Conservation (phyloP, 2,797 vertebrate species). For the Liparis tanakae region DNA sequence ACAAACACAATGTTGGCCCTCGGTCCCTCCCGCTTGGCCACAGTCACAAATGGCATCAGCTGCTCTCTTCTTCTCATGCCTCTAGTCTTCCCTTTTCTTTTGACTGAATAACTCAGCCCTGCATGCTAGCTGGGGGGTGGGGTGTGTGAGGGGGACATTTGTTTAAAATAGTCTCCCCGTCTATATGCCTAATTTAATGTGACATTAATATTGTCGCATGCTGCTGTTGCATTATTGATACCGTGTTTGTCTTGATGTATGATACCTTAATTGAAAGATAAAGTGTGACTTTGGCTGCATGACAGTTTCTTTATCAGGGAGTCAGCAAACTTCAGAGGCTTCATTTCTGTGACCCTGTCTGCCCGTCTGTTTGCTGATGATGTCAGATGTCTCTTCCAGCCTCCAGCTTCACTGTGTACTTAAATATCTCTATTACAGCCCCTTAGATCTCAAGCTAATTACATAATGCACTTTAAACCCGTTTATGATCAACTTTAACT, state of each 20-base stretch:
- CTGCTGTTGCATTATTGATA: constrained; percentile 74
- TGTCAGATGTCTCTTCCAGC: constrained; percentile 37
- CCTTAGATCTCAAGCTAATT: constrained; percentile 57
- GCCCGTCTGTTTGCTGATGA: constrained; percentile 46
- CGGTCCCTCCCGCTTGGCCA: constrained; percentile 53
- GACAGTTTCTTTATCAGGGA: constrained; percentile 68
- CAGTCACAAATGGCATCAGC: constrained; percentile 69
- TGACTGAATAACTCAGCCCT: constrained; percentile 16
- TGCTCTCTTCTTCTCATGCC: constrained; percentile 56
- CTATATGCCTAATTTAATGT: constrained; percentile 72
- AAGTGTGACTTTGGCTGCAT: constrained; percentile 53
- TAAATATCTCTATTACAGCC: constrained; percentile 61
- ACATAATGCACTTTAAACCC: constrained; percentile 54
- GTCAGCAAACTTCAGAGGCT: constrained; percentile 38
- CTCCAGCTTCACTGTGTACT: constrained; percentile 41
- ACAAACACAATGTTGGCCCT: constrained; percentile 77
- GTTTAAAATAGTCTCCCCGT: constrained; percentile 62
- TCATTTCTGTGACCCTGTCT: constrained; percentile 39
- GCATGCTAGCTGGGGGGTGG: background rate
- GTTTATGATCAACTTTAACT: constrained; percentile 48
- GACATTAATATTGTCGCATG: constrained; percentile 76
- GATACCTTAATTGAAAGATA: constrained; percentile 77
- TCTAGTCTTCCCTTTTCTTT: constrained; percentile 37
- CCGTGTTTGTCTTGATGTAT: constrained; percentile 69
- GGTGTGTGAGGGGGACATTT: constrained; percentile 1